phyloP scores from a whole-genome alignment of 2,113 vertebrate genomes.

The Mormyrus lacerda region DNA sequence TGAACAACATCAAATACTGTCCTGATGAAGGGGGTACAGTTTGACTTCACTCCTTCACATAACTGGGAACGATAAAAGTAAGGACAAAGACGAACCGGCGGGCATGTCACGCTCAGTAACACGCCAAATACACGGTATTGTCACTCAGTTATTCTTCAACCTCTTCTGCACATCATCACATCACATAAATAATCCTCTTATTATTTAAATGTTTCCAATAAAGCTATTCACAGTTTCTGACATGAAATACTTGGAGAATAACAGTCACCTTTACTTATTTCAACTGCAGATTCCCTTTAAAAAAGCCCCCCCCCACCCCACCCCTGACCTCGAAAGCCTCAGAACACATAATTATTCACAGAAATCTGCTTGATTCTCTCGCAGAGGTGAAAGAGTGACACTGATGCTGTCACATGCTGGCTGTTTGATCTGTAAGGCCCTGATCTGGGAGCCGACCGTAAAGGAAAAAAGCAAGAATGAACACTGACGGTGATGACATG shows the following conservation, averaged over 20 bases:
- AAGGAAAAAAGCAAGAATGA: not conserved
- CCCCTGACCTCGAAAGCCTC: not conserved
- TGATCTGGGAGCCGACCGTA: not conserved
- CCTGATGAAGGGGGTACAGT: not conserved
- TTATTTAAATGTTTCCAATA: constrained; percentile 22
- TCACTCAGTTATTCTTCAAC: not conserved
- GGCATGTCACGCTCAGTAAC: not conserved
- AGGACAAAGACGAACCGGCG: not conserved
- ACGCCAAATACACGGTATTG: not conserved
- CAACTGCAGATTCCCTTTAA: constrained; percentile 19
- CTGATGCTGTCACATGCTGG: not conserved
- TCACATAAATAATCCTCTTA: constrained; percentile 16
- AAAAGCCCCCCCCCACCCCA: not conserved
- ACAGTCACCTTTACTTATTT: constrained; percentile 4
- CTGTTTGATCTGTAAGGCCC: not conserved
- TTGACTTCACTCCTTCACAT: not conserved
- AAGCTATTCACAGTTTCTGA: constrained; percentile 34
- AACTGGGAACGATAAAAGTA: constrained; percentile 1
- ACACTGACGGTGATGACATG: not conserved
- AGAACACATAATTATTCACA: not conserved
- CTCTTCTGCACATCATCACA: constrained; percentile 17
- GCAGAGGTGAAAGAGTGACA: not conserved
- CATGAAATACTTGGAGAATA: not conserved
- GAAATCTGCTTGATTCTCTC: not conserved
- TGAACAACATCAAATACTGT: not conserved